A percentile compares a stretch with the other conserved stretches of the same genome.
Evolutionary conservation across 2,888 invertebrate species (phyloP).

Genomic region (Deroplatys truncata): DNA sequence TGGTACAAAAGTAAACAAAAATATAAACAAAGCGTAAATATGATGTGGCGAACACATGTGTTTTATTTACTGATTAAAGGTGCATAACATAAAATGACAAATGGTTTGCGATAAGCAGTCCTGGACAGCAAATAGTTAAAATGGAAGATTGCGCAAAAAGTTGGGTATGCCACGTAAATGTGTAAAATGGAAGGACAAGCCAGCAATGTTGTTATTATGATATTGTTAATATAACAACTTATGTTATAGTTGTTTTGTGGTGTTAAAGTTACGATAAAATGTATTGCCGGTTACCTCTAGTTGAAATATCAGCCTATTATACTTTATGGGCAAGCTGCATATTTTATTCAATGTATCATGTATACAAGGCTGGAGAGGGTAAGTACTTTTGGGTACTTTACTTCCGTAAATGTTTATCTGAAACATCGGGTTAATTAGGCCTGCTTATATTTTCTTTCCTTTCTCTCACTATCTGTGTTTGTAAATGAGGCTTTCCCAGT

Average conservation of each 20-base stretch:
- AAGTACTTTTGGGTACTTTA: constrained; percentile 35
- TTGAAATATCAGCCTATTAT: constrained; percentile 50
- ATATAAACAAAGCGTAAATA: too few relatives aligned
- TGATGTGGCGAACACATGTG: too few relatives aligned
- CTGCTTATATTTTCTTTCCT: too few relatives aligned
- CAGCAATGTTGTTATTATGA: background rate
- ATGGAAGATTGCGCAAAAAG: too few relatives aligned
- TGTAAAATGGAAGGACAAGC: background rate
- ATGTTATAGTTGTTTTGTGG: background rate
- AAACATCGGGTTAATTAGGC: too few relatives aligned
- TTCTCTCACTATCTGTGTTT: too few relatives aligned
- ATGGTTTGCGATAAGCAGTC: too few relatives aligned
- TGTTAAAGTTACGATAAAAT: background rate
- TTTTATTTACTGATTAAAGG: too few relatives aligned
- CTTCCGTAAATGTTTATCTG: too few relatives aligned
- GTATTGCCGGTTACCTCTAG: background rate
- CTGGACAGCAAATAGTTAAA: background rate
- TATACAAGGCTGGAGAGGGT: constrained; percentile 53
- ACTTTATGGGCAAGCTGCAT: constrained; percentile 53
- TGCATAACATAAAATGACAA: too few relatives aligned
- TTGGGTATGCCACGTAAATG: background rate
- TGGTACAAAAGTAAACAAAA: too few relatives aligned
- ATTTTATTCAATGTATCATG: constrained; percentile 53
- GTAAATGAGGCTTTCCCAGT: too few relatives aligned
- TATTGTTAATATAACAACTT: background rate